Evolutionary conservation across 2,888 invertebrate species (phyloP).

Genomic region (Amiota mariae): DNA sequence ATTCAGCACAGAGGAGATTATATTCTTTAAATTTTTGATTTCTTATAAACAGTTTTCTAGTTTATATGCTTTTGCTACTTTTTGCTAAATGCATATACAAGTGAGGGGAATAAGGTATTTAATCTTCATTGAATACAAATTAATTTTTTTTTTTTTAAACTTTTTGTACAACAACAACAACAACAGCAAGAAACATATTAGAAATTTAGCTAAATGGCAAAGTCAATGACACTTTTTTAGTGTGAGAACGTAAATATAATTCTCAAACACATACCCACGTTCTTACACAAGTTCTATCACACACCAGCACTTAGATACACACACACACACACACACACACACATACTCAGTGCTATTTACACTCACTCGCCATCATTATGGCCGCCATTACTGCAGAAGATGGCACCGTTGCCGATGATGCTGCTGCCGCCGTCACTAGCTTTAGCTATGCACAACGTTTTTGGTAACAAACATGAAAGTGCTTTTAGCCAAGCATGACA

Average conservation of each 20-base stretch:
- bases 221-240: constrained; percentile 15
- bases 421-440: not conserved
- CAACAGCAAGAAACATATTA: constrained; percentile 3
- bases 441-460: not conserved
- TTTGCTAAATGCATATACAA: no score
- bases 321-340: not conserved
- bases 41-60: no score
- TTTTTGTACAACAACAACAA: not conserved
- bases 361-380: not conserved
- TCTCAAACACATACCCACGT: not conserved
- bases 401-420: no score
- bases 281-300: not conserved
- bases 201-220: not conserved
- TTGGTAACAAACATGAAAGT: constrained; percentile 26
- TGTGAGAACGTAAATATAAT: no score
- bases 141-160: no score
- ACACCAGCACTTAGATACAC: not conserved
- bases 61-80: no score
- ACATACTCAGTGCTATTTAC: not conserved
- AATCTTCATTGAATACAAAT: no score
- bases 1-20: no score
- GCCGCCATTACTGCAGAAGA: no score
- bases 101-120: no score
- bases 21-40: no score
- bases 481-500: constrained; percentile 28